phyloP scores from a whole-genome alignment of 2,113 vertebrate species.

The Sceloporus tristichus region DNA sequence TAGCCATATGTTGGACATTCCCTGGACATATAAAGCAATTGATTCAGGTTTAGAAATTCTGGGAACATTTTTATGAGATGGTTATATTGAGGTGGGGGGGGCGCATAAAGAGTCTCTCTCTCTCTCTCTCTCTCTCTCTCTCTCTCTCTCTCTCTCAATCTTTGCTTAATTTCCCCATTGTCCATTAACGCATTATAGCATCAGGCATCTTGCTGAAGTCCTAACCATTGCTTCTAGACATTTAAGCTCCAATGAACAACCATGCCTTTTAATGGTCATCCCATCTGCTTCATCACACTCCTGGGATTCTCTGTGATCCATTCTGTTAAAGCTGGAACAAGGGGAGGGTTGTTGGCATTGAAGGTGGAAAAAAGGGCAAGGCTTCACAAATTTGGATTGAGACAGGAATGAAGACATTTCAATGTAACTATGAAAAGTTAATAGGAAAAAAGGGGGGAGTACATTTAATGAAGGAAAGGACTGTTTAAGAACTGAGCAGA shows the following conservation, averaged over 20 bases:
- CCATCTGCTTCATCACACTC: conserved; percentile 3
- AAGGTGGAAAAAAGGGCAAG: conserved; percentile 11
- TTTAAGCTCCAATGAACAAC: background rate
- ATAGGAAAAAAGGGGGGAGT: background rate
- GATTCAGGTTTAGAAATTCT: too few species aligned
- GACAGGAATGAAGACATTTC: conserved; percentile 10
- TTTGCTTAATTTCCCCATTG: background rate
- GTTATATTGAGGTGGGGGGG: too few species aligned
- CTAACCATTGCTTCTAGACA: background rate
- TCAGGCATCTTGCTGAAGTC: background rate
- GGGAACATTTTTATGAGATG: too few species aligned
- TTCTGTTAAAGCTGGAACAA: background rate
- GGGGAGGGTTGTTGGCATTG: background rate
- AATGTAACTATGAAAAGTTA: conserved; percentile 11
- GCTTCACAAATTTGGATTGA: background rate
- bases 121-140: too few species aligned
- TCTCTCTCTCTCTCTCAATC: too few species aligned
- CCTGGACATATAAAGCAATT: too few species aligned
- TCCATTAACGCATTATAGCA: background rate
- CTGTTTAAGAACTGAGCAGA: background rate
- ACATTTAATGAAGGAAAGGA: background rate
- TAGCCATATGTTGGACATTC: too few species aligned
- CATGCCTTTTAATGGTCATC: background rate
- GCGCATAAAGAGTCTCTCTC: background rate
- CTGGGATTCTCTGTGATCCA: background rate